A percentile compares a stretch with the other conserved stretches of the same genome.
These are phyloP conservation scores for Lordiphosa mommai DNA, from an alignment of 1,140 invertebrate species.

Conservation along the genomic window DNA sequence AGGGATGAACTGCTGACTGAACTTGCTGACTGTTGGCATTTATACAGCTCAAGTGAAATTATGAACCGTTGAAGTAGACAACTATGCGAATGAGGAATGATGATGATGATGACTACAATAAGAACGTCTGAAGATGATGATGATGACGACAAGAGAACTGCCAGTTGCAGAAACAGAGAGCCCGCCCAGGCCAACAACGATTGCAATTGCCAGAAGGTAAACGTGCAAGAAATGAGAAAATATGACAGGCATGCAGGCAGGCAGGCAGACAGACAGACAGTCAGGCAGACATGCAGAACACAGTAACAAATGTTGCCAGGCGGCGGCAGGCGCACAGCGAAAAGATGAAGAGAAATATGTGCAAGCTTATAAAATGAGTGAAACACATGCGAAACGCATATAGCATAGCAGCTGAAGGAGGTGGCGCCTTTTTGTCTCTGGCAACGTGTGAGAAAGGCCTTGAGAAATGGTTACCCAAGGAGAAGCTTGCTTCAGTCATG, in stretches of 20 bases:
- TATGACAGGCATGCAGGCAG: constrained; percentile 59
- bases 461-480: constrained; percentile 31
- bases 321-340: constrained; percentile 1
- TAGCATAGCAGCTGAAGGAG: neutral
- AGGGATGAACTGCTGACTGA: too few relatives aligned
- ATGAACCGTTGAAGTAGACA: constrained; percentile 54
- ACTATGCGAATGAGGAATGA: constrained; percentile 31
- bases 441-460: constrained; percentile 27
- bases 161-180: neutral
- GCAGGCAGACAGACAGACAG: constrained; percentile 36
- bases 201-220: constrained; percentile 66
- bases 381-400: constrained; percentile 42
- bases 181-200: neutral
- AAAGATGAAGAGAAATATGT: constrained; percentile 69
- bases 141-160: constrained; percentile 7
- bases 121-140: too few relatives aligned
- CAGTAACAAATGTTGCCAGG: constrained; percentile 52
- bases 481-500: constrained; percentile 10
- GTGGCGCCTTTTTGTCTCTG: constrained; percentile 13
- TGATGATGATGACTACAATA: constrained; percentile 32
- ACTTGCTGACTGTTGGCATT: constrained; percentile 42
- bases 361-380: constrained; percentile 70
- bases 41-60: constrained; percentile 56
- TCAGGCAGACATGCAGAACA: constrained; percentile 44
- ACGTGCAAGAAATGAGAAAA: constrained; percentile 73